These are phyloP conservation scores for Aproaerema taeniolella DNA, from an alignment of 2,888 invertebrate species.

Conservation along the genomic window DNA sequence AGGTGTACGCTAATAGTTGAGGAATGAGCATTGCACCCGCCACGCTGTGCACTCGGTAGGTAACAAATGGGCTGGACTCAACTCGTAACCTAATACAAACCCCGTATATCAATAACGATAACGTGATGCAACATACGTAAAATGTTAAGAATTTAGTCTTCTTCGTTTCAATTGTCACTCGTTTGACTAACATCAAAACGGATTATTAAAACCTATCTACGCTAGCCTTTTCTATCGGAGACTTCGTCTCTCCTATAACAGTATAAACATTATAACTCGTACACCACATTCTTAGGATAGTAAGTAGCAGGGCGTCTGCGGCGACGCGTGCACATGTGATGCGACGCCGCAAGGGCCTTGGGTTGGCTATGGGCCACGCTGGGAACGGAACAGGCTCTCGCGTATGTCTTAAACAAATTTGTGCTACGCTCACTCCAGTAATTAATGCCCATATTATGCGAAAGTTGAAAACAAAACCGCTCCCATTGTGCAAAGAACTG, in stretches of 20 bases:
- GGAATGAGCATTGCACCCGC: no score
- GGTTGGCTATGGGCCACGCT: no score
- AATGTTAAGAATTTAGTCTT: slow-evolving; percentile 74
- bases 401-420: slow-evolving; percentile 3
- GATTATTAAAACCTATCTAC: slow-evolving; percentile 69
- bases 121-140: slow-evolving; percentile 71
- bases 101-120: slow-evolving; percentile 63
- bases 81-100: slow-evolving; percentile 54
- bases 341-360: background rate
- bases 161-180: slow-evolving; percentile 73
- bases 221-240: slow-evolving; percentile 72
- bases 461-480: slow-evolving; percentile 12
- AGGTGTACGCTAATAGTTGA: no score
- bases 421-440: slow-evolving; percentile 4
- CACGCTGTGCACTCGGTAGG: slow-evolving; percentile 8
- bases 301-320: no score
- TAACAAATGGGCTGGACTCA: slow-evolving; percentile 35
- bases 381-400: slow-evolving; percentile 15
- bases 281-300: slow-evolving; percentile 31
- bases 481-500: slow-evolving; percentile 31
- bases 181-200: slow-evolving; percentile 64
- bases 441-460: slow-evolving; percentile 4
- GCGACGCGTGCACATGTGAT: no score
- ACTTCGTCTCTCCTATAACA: slow-evolving; percentile 66
- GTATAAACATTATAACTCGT: slow-evolving; percentile 62